Percentiles rank a stretch among this genome's conserved stretches.
Conservation (phyloP, 2,797 vertebrate species). For the Avahi laniger region DNA sequence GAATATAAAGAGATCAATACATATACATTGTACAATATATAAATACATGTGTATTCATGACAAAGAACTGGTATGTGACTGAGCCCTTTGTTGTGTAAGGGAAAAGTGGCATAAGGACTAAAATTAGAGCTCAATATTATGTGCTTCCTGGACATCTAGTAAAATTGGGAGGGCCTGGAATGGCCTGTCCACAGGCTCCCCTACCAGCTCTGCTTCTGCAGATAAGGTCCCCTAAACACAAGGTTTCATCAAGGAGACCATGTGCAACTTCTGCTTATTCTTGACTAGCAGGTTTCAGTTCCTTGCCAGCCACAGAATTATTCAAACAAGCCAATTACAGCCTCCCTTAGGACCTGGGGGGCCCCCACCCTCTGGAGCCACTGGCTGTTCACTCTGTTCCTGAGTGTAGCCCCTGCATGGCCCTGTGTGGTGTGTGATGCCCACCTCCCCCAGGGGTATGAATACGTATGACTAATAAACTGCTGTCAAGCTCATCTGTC, state of each 20-base stretch:
- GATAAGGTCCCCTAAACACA: background rate
- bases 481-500: background rate
- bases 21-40: background rate
- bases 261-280: background rate
- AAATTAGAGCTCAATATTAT: background rate
- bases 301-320: background rate
- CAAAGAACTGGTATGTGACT: background rate
- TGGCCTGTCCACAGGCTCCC: background rate
- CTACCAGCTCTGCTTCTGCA: background rate
- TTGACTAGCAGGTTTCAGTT: background rate
- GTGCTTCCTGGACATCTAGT: background rate
- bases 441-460: background rate
- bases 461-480: background rate
- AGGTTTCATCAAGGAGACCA: background rate
- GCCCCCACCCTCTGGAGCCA: background rate
- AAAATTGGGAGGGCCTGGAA: background rate
- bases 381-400: background rate
- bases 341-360: background rate
- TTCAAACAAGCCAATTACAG: background rate
- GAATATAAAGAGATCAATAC: background rate
- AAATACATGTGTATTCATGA: background rate
- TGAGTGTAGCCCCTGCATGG: background rate
- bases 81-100: background rate
- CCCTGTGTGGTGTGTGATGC: background rate
- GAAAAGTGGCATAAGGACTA: background rate